Evolutionary conservation across 2,797 vertebrate genomes (phyloP).

Genomic region (Sebastes melanostomus): DNA sequence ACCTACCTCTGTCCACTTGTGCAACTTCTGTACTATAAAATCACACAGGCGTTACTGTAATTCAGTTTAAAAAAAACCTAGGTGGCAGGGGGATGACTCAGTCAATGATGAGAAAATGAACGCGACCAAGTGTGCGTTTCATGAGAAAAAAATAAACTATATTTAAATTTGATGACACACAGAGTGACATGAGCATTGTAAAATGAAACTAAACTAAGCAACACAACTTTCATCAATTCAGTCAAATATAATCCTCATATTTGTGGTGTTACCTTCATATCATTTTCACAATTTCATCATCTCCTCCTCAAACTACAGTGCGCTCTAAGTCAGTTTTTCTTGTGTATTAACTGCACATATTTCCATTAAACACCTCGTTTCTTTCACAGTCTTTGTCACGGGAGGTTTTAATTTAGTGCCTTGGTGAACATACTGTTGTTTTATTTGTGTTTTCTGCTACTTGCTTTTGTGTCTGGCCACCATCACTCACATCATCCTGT

Average conservation of each 20-base stretch:
- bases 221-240: background rate
- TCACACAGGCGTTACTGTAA: conserved; percentile 41
- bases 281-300: background rate
- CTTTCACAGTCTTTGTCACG: background rate
- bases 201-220: background rate
- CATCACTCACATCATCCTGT: conserved; percentile 84
- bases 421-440: conserved; percentile 24
- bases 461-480: conserved; percentile 78
- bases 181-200: background rate
- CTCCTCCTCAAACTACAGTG: background rate
- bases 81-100: conserved; percentile 30
- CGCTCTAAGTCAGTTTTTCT: background rate
- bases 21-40: conserved; percentile 3
- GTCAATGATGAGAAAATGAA: conserved; percentile 33
- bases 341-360: background rate
- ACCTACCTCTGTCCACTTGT: conserved; percentile 3
- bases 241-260: background rate
- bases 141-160: background rate
- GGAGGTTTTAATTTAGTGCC: background rate
- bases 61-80: background rate
- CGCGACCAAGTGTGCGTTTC: conserved; percentile 2
- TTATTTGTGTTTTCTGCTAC: conserved; percentile 71
- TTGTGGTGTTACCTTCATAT: background rate
- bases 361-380: background rate
- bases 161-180: conserved; percentile 41